Percentiles rank a stretch among this genome's conserved stretches.
Evolutionary conservation across 2,113 vertebrate genomes (phyloP).

Genomic region (Ophiodon elongatus): DNA sequence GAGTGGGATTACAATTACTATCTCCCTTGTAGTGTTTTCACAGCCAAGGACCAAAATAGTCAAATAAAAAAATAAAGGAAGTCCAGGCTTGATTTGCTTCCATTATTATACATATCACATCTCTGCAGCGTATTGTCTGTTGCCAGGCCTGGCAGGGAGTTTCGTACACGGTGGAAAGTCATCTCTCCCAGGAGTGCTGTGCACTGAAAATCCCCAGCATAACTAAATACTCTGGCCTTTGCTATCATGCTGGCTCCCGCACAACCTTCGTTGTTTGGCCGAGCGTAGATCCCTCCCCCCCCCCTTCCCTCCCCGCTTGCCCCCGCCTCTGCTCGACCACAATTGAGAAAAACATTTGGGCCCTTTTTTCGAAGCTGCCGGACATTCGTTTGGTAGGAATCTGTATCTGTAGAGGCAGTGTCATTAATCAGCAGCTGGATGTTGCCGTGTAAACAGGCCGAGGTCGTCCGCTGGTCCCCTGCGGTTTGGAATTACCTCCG

Average conservation of each 20-base stretch:
- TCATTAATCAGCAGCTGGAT: slow-evolving; percentile 39
- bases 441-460: background rate
- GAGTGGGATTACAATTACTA: slow-evolving; percentile 36
- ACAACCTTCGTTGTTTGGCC: slow-evolving; percentile 62
- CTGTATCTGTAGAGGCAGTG: slow-evolving; percentile 32
- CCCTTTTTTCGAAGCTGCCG: slow-evolving; percentile 6
- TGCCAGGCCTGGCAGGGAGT: slow-evolving; percentile 66
- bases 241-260: slow-evolving; percentile 44
- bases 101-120: slow-evolving; percentile 75
- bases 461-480: background rate
- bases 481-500: background rate
- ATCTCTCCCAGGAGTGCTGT: slow-evolving; percentile 62
- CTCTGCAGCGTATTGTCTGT: slow-evolving; percentile 64
- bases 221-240: slow-evolving; percentile 64
- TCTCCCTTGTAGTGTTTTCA: slow-evolving; percentile 53
- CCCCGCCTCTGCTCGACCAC: slow-evolving; percentile 35
- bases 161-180: slow-evolving; percentile 46
- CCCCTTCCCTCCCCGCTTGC: background rate
- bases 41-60: slow-evolving; percentile 36
- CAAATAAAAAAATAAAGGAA: slow-evolving; percentile 20
- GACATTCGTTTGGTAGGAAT: slow-evolving; percentile 35
- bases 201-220: slow-evolving; percentile 57
- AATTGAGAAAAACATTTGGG: slow-evolving; percentile 22
- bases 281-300: slow-evolving; percentile 23
- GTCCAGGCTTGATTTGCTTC: slow-evolving; percentile 60